Evolutionary conservation across 2,113 vertebrate species (phyloP), one percentile per base, ranked within the genome.

Genomic region (Conger conger): DNA sequence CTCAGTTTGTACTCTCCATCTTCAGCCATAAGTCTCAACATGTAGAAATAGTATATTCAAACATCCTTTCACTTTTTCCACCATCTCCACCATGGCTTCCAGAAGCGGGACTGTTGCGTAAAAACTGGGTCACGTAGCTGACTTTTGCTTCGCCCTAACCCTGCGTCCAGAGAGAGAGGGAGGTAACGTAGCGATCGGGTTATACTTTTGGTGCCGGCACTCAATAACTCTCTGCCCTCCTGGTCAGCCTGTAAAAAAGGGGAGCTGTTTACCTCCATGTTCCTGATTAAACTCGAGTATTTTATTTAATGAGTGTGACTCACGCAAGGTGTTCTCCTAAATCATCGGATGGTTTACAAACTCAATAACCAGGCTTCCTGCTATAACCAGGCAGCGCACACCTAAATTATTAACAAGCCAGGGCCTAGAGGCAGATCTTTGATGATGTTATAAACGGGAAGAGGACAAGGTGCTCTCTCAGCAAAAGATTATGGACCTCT

Each of bases 371-470:
- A 95, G 95, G 96, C 95, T 97, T 97, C 97, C 97, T 98, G 97
- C 95, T 97, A 93, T 96, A 97, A 97, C 96, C 95, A 96, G 95
- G 95, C 95, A 95, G 95, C 94, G 93, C 93, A 94, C 96, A 96
- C 96, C 96, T 98, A 97, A 98, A 98, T 99, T 99, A 99, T 98
- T 99, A 97, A 98, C 96, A 96, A 95, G 95, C 95, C 95, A 93
- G 92, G 94, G 95, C 97, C 97, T 96, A 96, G 94, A 97, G 97
- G 98, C 97, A 96, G 95, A 97, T 96, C 97, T 98, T 99, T 98
- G 98, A 98, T 98, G 97, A 96, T 96, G 97, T 95, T 95, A 96
- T 95, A 96, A 96, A 96, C 93, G 96, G 95, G 96, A 96, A 94
- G 96, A 97, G 95, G 96, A 97, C 97, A 97, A 97, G 96, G 96